Evolutionary conservation across 2,888 invertebrate genomes (phyloP), one percentile per base, ranked within the genome.

Genomic region (Scaptomyza tumidula): DNA sequence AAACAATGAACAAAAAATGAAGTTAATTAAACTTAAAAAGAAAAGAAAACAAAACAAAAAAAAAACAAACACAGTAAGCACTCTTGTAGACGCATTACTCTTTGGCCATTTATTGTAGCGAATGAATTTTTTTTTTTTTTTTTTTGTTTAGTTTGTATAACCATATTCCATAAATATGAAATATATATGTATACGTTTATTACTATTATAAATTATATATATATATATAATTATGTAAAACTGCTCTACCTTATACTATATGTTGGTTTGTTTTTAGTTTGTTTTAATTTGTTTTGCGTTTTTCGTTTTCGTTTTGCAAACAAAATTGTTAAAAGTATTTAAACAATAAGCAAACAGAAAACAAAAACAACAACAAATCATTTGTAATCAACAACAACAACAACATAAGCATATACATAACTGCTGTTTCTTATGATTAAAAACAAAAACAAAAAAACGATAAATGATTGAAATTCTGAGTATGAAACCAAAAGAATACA

Each of bases 291-390:
- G 24, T 24, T 72, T 48, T 59, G 31, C n/a, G 1, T 24, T 24
- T 24, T 24, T 24, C 24, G 24, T 24, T 11, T 31, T 33, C 33
- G 29, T 27, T 37, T 13, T 48, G 46, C 53, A 56, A 60, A 43
- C 11, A 55, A 41, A 19, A 29, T 78, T 86, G 88, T 80, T 82
- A 78, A 86, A 74, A 86, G n/a, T 66, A 73, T 58, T 59, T 59
- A 53, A 64, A n/a, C 50, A 53, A 67, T 52, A 58, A 69, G 64
- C 52, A 66, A 31, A 19, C 27, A 29, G 6, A 31, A 31, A 31
- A 31, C 2, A 31, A 31, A 31, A 9, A 31, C 1, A 31, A 6
- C 5, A 6, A 31, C 31, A 29, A 61, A 75, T 50, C 19, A 60
- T 59, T 67, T 78, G 53, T 71, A 68, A 46, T 70, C 50, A 37